phyloP scores from a whole-genome alignment of 1,140 invertebrate genomes.

The Caerostris extrusa region DNA sequence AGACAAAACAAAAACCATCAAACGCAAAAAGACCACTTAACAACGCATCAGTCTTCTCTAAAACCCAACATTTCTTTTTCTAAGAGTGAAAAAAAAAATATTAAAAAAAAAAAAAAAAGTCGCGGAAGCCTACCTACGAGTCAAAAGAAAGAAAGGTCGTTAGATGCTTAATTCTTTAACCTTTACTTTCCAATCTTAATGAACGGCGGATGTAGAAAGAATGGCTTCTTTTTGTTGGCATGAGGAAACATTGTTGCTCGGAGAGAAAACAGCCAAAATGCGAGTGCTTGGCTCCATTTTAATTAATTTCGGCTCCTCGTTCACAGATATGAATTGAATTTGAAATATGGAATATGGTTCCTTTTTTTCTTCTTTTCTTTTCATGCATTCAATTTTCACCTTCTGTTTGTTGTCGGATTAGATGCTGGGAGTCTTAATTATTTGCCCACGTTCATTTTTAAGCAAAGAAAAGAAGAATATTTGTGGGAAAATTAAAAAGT shows the following conservation, averaged over 20 bases:
- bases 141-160: not conserved
- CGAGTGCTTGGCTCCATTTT: constrained; percentile 32
- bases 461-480: not conserved
- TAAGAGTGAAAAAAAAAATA: not conserved
- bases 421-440: constrained; percentile 26
- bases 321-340: not conserved
- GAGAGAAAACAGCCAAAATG: constrained; percentile 9
- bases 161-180: constrained; percentile 5
- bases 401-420: not conserved
- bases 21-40: not conserved
- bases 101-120: no score
- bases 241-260: constrained; percentile 1
- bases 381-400: not conserved
- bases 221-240: not conserved
- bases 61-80: not conserved
- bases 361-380: no score
- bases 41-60: not conserved
- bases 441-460: not conserved
- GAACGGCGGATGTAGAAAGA: not conserved
- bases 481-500: not conserved
- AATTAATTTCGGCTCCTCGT: constrained; percentile 20
- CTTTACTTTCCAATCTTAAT: constrained; percentile 26
- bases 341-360: not conserved
- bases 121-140: not conserved
- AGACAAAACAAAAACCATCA: not conserved